Base-by-base conservation (phyloP, 2,888 invertebrate species). In the Cryptus armator region DNA sequence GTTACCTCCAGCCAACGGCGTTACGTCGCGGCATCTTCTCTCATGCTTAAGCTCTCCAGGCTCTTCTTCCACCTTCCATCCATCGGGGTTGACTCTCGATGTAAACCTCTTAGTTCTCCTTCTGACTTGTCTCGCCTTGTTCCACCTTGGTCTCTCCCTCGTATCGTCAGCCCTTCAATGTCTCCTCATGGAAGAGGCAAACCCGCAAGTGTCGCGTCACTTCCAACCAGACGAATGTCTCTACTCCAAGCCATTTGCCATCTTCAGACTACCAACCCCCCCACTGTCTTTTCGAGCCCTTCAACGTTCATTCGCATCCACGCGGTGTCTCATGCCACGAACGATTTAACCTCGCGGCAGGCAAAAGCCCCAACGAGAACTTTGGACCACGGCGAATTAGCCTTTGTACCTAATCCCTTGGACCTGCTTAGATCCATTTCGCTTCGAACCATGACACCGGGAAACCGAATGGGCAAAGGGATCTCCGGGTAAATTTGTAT, bases 401-500 rank as follows among this genome's bases (percentile, higher is more conserved):
- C 83, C 85, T 83, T 83, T 85, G 85, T 85, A 66, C 71, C 66
- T 85, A 76, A 83, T 83, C 82, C 82, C 68, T 81, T 29, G 82
- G 74, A 75, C 79, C 78, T 81, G 70, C 78, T 79, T 66, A 43
- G 82, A 79, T 72, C 64, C 62, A 7, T 62, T 77, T 81, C 78
- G 19, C 48, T 14, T 24, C 29, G 62, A 43, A 29, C 43, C 56
- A 71, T 62, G 79, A 82, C 66, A 53, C 74, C 64, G 72, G 78
- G 66, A 29, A 51, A 66, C 74, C 72, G 81, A 82, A 84, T 68
- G 82, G 67, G 75, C 75, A 74, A 53, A 81, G 74, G 78, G 82
- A 37, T 64, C 81, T 82, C 43, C 32, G 37, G 37, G 74, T 32
- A 72, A 68, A 48, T 68, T 29, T 48, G 14, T 70, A 62, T 44